phyloP scores from a whole-genome alignment of 92 coral and sea anemone genomes.

The Epizoanthus ramosus region DNA sequence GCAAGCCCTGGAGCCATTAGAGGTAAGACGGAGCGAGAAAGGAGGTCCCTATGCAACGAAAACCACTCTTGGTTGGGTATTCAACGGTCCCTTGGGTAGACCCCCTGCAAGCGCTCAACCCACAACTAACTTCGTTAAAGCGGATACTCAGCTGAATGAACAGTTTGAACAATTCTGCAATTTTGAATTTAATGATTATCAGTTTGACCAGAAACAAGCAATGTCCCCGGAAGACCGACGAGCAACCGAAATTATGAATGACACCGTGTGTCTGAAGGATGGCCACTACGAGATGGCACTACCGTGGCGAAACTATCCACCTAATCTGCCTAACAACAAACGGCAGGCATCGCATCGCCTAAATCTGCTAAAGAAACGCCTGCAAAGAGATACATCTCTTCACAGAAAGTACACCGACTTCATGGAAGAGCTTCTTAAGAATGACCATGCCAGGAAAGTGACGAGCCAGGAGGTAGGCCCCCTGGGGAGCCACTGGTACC shows the following conservation, averaged over 20 bases:
- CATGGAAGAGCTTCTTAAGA: constrained; percentile 53
- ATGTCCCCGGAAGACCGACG: constrained; percentile 38
- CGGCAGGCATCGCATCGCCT: constrained; percentile 52
- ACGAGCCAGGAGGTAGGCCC: constrained; percentile 32
- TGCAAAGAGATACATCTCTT: constrained; percentile 32
- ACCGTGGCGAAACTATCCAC: constrained; percentile 67
- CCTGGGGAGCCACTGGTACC: constrained; percentile 50
- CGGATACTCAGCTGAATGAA: constrained; percentile 17
- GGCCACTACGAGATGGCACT: constrained; percentile 58
- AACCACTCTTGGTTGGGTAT: constrained; percentile 46
- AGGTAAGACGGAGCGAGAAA: constrained; percentile 32
- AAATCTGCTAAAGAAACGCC: constrained; percentile 31
- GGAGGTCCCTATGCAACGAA: constrained; percentile 20
- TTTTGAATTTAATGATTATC: constrained; percentile 52
- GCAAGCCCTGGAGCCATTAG: constrained; percentile 19
- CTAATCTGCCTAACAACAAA: constrained; percentile 48
- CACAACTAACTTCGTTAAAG: constrained; percentile 42
- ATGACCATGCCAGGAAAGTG: constrained; percentile 43
- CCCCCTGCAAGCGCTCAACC: not conserved
- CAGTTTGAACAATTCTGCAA: constrained; percentile 58
- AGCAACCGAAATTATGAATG: constrained; percentile 17
- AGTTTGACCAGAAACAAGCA: constrained; percentile 25
- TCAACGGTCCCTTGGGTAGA: constrained; percentile 59
- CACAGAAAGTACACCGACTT: constrained; percentile 48
- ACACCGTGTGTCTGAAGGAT: constrained; percentile 10